A percentile compares a stretch with the other conserved stretches of the same genome.
These are phyloP conservation scores for Acronicta aceris DNA, from an alignment of 2,888 invertebrate genomes.

Conservation along the genomic window DNA sequence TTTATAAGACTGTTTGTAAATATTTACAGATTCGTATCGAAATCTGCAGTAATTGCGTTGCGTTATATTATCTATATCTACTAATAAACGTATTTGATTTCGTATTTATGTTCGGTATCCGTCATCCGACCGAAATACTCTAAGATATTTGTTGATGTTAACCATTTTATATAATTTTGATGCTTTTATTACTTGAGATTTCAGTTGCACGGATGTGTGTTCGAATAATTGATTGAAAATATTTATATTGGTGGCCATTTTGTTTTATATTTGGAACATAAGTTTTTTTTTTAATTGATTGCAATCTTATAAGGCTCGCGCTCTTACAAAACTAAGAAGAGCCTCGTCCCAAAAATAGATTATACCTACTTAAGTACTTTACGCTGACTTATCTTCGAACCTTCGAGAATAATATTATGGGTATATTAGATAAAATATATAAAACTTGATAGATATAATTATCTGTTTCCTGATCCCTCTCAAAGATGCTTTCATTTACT, in stretches of 20 bases:
- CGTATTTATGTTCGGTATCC: slow-evolving; percentile 32
- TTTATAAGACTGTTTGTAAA: slow-evolving; percentile 32
- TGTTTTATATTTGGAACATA: slow-evolving; percentile 16
- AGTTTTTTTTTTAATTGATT: slow-evolving; percentile 24
- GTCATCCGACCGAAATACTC: slow-evolving; percentile 21
- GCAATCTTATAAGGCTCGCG: too few species aligned
- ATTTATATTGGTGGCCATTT: slow-evolving; percentile 28
- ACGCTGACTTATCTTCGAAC: too few species aligned
- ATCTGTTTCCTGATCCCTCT: too few species aligned
- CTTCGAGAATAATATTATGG: too few species aligned
- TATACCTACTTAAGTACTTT: too few species aligned
- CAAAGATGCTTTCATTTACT: too few species aligned
- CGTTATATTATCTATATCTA: slow-evolving; percentile 11
- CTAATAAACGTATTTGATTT: slow-evolving; percentile 50
- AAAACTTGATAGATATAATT: too few species aligned
- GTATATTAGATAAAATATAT: too few species aligned
- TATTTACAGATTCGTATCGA: slow-evolving; percentile 45
- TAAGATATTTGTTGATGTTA: slow-evolving; percentile 36
- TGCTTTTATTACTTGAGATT: slow-evolving; percentile 54
- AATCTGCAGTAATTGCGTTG: slow-evolving; percentile 36
- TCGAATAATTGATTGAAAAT: slow-evolving; percentile 36
- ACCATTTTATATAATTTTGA: slow-evolving; percentile 43
- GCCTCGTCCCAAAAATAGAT: too few species aligned
- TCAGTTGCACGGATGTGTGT: slow-evolving; percentile 24
- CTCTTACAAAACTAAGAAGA: too few species aligned